These are phyloP conservation scores for Grammomys dolichurus DNA, from an alignment of 2,113 vertebrate species.

Conservation along the genomic window DNA sequence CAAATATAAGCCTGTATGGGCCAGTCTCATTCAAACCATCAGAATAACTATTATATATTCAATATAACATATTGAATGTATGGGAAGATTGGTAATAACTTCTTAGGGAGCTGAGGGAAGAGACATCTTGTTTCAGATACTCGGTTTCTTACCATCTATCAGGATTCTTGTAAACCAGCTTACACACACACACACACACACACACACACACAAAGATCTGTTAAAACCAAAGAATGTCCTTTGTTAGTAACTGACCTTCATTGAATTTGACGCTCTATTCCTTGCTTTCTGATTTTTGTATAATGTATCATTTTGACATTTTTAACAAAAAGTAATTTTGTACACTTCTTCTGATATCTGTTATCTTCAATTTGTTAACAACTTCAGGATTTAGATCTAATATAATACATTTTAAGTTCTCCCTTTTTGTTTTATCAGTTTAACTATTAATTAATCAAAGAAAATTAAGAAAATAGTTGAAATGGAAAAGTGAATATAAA, in stretches of 20 bases:
- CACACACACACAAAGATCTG: neutral
- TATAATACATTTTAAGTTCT: slow-evolving; percentile 20
- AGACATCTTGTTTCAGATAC: slow-evolving; percentile 13
- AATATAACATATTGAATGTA: neutral
- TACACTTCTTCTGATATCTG: neutral
- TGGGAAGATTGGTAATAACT: neutral
- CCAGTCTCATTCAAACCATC: neutral
- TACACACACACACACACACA: no score
- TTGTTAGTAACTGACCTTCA: neutral
- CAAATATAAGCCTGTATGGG: neutral
- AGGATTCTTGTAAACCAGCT: neutral
- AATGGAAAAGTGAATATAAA: slow-evolving; percentile 55
- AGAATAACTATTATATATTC: neutral
- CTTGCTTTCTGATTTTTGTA: slow-evolving; percentile 16
- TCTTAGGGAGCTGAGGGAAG: neutral
- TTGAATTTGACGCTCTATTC: neutral
- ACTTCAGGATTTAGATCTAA: slow-evolving; percentile 43
- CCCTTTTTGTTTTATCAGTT: slow-evolving; percentile 40
- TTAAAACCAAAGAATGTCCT: neutral
- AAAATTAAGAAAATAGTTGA: slow-evolving; percentile 54
- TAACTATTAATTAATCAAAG: slow-evolving; percentile 1
- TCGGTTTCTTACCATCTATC: neutral
- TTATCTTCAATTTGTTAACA: slow-evolving; percentile 36
- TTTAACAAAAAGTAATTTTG: slow-evolving; percentile 15
- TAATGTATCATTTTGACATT: slow-evolving; percentile 31